These are phyloP conservation scores for Eupithecia subfuscata DNA, from an alignment of 2,888 invertebrate species.

Conservation along the genomic window DNA sequence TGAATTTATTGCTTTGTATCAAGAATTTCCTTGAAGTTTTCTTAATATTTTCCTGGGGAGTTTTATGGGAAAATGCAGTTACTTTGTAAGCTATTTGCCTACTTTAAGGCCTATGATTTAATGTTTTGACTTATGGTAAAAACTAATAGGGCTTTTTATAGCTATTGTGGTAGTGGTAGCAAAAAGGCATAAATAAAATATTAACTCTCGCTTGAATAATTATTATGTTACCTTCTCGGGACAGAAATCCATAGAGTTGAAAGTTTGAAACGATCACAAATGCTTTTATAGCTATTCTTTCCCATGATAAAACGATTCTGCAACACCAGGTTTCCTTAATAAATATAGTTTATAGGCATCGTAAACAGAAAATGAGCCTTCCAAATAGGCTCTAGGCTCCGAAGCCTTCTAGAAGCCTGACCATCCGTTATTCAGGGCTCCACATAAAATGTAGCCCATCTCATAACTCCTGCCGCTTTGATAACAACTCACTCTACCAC, in stretches of 20 bases:
- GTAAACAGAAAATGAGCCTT: slow-evolving; percentile 15
- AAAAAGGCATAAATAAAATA: no score
- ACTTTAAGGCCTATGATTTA: not conserved
- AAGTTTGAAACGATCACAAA: not conserved
- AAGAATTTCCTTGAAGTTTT: slow-evolving; percentile 13
- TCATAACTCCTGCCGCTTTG: slow-evolving; percentile 37
- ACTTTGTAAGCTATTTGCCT: not conserved
- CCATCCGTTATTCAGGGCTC: slow-evolving; percentile 27
- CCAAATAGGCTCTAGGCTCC: slow-evolving; percentile 1
- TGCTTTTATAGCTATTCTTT: not conserved
- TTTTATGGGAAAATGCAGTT: not conserved
- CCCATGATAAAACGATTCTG: not conserved
- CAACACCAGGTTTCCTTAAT: not conserved
- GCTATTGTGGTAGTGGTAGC: no score
- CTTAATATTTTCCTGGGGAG: slow-evolving; percentile 5
- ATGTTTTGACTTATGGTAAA: no score
- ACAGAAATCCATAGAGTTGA: not conserved
- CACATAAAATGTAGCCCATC: slow-evolving; percentile 38
- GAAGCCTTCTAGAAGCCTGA: slow-evolving; percentile 7
- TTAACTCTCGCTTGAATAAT: no score
- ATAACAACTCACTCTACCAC: slow-evolving; percentile 37
- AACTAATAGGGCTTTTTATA: no score
- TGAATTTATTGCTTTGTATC: slow-evolving; percentile 6
- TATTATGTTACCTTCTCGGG: not conserved
- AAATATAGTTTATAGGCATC: slow-evolving; percentile 10